phyloP scores from a whole-genome alignment of 1,140 invertebrate genomes.

The Drosophila elegans region DNA sequence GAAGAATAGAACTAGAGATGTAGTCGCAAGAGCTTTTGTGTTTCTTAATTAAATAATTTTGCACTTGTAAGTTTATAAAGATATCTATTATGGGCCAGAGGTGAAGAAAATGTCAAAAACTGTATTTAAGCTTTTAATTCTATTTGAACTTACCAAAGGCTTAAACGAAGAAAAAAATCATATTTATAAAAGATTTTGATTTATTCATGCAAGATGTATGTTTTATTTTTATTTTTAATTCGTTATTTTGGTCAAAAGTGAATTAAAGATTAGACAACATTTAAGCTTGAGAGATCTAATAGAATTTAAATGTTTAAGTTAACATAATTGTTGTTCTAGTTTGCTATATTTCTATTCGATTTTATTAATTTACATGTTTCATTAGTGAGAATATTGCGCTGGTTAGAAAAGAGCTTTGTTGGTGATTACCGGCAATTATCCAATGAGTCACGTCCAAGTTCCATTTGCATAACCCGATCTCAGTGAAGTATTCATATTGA shows the following conservation, averaged over 20 bases:
- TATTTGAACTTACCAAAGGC: no score
- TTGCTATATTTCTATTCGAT: neutral
- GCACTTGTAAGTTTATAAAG: neutral
- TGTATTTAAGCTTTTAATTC: no score
- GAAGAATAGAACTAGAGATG: slow-evolving; percentile 12
- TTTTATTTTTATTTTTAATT: no score
- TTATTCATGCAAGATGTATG: no score
- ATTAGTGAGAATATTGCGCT: neutral
- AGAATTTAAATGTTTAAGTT: neutral
- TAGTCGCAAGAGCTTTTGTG: slow-evolving; percentile 21
- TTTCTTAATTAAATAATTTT: slow-evolving; percentile 61
- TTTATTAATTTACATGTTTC: slow-evolving; percentile 16
- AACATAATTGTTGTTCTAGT: neutral
- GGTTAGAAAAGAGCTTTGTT: slow-evolving; percentile 29
- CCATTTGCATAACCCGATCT: slow-evolving; percentile 30
- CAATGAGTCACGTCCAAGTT: slow-evolving; percentile 36
- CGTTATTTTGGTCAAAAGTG: no score
- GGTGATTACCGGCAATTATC: slow-evolving; percentile 52
- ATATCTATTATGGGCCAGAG: neutral
- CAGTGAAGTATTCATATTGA: slow-evolving; percentile 38
- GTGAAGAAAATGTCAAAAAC: neutral
- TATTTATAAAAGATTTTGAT: no score
- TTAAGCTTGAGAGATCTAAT: no score
- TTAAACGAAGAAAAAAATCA: no score
- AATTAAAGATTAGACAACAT: neutral